Evolutionary conservation across 1,140 invertebrate species (phyloP).

Genomic region (Dendroctonus ponderosae): DNA sequence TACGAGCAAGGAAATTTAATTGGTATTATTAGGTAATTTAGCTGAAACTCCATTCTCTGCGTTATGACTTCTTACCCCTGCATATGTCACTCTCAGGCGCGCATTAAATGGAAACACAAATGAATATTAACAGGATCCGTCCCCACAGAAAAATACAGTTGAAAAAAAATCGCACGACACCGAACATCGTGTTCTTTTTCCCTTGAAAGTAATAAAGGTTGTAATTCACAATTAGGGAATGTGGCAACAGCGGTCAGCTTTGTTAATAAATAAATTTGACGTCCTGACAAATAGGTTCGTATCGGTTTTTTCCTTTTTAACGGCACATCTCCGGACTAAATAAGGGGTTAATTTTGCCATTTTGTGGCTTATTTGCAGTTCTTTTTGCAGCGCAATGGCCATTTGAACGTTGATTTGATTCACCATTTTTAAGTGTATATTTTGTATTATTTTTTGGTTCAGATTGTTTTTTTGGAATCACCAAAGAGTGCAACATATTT

Average conservation of each 20-base stretch:
- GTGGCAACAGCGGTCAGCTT: conserved; percentile 38
- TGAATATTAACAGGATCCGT: conserved; percentile 47
- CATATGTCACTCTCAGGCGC: not conserved
- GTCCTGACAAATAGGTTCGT: conserved; percentile 21
- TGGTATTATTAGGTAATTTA: no score
- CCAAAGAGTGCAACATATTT: no score
- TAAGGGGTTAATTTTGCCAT: conserved; percentile 2
- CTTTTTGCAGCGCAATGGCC: no score
- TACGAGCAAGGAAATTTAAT: no score
- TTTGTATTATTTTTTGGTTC: no score
- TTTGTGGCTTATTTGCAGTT: no score
- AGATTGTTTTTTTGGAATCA: no score
- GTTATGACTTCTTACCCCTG: no score
- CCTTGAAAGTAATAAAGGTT: conserved; percentile 39
- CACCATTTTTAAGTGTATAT: no score
- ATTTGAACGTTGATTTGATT: no score
- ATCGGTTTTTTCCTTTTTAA: conserved; percentile 30
- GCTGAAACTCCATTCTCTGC: no score
- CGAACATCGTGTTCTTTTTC: conserved; percentile 34
- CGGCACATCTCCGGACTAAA: not conserved
- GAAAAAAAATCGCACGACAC: conserved; percentile 39
- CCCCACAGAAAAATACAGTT: conserved; percentile 45
- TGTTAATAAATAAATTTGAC: conserved; percentile 44
- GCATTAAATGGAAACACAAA: conserved; percentile 34
- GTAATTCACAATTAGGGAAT: conserved; percentile 46